Base-by-base conservation (phyloP, 2,113 vertebrate species). In the Lucifuga dentata region DNA sequence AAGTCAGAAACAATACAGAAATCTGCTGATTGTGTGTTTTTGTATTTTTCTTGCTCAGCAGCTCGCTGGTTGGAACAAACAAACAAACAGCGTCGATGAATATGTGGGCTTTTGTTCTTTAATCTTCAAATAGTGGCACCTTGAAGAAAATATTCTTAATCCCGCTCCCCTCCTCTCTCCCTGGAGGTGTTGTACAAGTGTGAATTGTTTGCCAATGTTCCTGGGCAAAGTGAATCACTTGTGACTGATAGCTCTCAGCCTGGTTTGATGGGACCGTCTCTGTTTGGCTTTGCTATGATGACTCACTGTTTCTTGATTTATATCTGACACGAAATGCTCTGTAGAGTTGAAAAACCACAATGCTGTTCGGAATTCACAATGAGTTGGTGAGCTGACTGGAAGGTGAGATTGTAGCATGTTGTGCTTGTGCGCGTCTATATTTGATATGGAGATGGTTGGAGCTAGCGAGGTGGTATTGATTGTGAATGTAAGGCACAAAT, bases 151-250 rank as follows among this genome's bases (percentile, higher is more conserved):
- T 7, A 35, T 38, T 58, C n/a, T 36, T 57, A 46, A 51, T 51
- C 32, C 8, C 1, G 9, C 19, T 62, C 39, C 0, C 17, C 38
- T 23, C 52, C 16, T 51, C 51, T 50, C 49, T 43, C 39, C 40
- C 67, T 32, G 17, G 57, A 74, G 57, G 24, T 76, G 73, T 48
- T 56, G 35, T 65, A 60, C 49, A 60, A 16, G 73, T 67, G 76
- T 43, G 67, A 84, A 57, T 35, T 38, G 49, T 55, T 61, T 58
- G 55, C 12, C 21, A 9, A 48, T 45, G 23, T 83, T 60, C 75
- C 49, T 66, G 56, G 76, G 67, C 38, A 64, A 51, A 80, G 56
- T 90, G 86, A 87, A 66, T 89, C 81, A 80, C 59, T 79, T 60
- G 24, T 74, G 63, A 69, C 64, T 64, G 79, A 75, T 73, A 51